Evolutionary conservation across 2,888 invertebrate genomes (phyloP).

Genomic region (Eucriotettix oculatus): DNA sequence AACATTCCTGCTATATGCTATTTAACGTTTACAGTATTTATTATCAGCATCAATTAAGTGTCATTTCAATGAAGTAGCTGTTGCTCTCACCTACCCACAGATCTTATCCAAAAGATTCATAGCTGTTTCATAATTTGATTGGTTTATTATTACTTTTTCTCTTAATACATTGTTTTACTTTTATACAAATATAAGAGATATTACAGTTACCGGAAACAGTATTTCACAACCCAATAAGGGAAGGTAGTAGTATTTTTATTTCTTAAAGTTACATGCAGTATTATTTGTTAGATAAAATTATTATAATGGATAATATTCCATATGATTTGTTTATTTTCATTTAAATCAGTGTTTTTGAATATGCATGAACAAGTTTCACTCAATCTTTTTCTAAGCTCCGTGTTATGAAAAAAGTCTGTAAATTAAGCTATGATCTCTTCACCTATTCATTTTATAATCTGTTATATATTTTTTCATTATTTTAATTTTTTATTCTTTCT

Average conservation of each 20-base stretch:
- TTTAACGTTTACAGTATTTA: conserved; percentile 4
- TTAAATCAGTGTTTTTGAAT: conserved; percentile 10
- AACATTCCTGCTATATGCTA: conserved; percentile 22
- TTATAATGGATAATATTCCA: conserved; percentile 4
- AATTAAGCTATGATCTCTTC: conserved; percentile 17
- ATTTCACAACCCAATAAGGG: conserved; percentile 2
- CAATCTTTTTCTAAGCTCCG: conserved; percentile 8
- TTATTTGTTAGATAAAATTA: conserved; percentile 1
- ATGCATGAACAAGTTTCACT: conserved; percentile 7
- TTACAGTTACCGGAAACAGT: conserved; percentile 4
- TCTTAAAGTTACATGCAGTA: conserved; percentile 2
- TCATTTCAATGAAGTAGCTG: background rate
- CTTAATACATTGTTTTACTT: conserved; percentile 2
- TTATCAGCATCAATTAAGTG: background rate
- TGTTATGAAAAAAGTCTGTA: conserved; percentile 6
- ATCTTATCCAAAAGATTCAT: background rate
- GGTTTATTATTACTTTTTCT: background rate
- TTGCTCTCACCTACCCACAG: too few species aligned
- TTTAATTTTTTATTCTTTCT: conserved; percentile 2
- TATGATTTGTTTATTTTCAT: conserved; percentile 7
- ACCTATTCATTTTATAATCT: conserved; percentile 2
- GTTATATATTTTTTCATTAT: conserved; percentile 11
- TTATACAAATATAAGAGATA: background rate
- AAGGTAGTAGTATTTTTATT: conserved; percentile 9
- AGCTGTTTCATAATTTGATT: background rate